Percentiles rank a stretch among this genome's conserved stretches.
These are phyloP conservation scores for Nesidiocoris tenuis DNA, from an alignment of 2,888 invertebrate species.

Conservation along the genomic window DNA sequence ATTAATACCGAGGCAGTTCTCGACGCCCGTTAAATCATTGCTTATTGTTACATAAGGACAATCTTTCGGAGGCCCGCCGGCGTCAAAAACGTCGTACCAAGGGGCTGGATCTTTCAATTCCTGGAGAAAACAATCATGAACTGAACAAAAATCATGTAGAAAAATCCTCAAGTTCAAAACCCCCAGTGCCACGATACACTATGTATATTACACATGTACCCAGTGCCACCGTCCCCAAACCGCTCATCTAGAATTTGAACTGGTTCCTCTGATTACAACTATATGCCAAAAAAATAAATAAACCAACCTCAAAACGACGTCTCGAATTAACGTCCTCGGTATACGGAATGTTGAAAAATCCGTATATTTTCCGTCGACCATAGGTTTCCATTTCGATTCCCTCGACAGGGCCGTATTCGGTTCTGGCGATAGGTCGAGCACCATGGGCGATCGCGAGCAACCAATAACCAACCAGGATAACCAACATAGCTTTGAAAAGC, in stretches of 20 bases:
- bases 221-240: too few species aligned
- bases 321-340: background rate
- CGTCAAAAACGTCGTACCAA: slow-evolving; percentile 38
- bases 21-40: slow-evolving; percentile 15
- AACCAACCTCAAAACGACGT: slow-evolving; percentile 25
- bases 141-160: too few species aligned
- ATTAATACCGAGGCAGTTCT: slow-evolving; percentile 43
- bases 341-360: slow-evolving; percentile 44
- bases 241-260: too few species aligned
- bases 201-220: too few species aligned
- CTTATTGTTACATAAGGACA: slow-evolving; percentile 17
- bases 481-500: too few species aligned
- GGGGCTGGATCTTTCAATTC: slow-evolving; percentile 36
- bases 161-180: too few species aligned
- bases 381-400: slow-evolving; percentile 29
- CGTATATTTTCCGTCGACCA: slow-evolving; percentile 30
- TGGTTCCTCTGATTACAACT: too few species aligned
- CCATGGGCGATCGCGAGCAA: background rate
- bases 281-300: too few species aligned
- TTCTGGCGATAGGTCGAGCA: slow-evolving; percentile 10
- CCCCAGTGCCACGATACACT: too few species aligned
- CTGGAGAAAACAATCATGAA: too few species aligned
- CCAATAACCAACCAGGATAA: background rate
- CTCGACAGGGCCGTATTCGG: slow-evolving; percentile 2
- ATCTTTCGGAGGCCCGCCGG: slow-evolving; percentile 11